Base-by-base conservation (phyloP, 2,888 invertebrate species). In the Hylaea fasciaria region DNA sequence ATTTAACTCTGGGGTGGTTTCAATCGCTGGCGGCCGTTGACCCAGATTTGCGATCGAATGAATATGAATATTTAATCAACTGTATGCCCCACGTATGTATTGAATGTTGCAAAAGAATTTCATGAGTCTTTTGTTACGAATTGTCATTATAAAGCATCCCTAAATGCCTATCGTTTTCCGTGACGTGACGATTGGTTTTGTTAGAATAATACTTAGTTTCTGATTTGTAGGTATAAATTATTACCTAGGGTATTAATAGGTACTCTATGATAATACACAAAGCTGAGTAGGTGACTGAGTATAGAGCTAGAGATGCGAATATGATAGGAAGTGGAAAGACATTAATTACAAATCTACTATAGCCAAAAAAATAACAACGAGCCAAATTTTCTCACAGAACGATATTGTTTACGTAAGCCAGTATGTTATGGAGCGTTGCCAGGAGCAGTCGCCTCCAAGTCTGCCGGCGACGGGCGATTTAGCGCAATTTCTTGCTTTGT, bases 401-500 rank as follows among this genome's bases (percentile, higher is more conserved):
- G 9, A 44, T n/a, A 40, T 54, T 59, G 55, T 60, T 13, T 14
- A 50, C 39, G 28, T 14, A 50, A 29, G 28, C 16, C 50, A 60
- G 54, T 55, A 35, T 55, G 46, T 35, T 58, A 58, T 61, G 67
- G 65, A 65, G 22, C 51, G 48, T 35, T 68, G 68, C 68, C 68
- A 68, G 65, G 59, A 64, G 22, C 43, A 35, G 64, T 48, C 65
- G 68, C 68, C 68, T 44, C 16, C 13, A 29, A 46, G 68, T 65
- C 68, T 68, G 62, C 44, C 22, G 60, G 0, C 28, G 57, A 61
- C 62, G 35, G 54, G 3, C 55, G 56, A 54, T 64, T 64, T 62
- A 58, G 57, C 53, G 16, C 43, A 44, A 44, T 54, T 16, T n/a
- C 37, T 44, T 47, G 17, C 29, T 45, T 62, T 57, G 40, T 55